Percentiles rank a stretch among this genome's conserved stretches.
phyloP scores from a whole-genome alignment of 2,888 invertebrate species.

The Trissolcus japonicus region DNA sequence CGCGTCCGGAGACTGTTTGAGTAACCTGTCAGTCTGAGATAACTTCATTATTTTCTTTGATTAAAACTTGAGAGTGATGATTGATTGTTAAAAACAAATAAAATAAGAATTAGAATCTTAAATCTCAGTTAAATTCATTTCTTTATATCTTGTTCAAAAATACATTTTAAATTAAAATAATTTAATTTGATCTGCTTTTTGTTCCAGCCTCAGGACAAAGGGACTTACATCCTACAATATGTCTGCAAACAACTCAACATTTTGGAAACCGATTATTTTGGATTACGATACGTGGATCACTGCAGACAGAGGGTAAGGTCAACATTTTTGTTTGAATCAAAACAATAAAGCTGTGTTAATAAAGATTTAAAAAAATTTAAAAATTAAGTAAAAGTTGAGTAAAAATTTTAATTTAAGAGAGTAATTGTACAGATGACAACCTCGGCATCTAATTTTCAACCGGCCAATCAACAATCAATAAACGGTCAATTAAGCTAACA shows the following conservation, averaged over 20 bases:
- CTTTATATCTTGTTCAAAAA: neutral
- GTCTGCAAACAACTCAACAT: slow-evolving; percentile 94
- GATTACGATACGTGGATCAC: slow-evolving; percentile 92
- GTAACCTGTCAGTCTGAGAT: slow-evolving; percentile 20
- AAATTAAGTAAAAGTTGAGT: too few species aligned
- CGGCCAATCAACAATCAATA: neutral
- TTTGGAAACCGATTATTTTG: slow-evolving; percentile 95
- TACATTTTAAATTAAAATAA: neutral
- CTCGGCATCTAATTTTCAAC: neutral
- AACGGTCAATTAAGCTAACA: neutral
- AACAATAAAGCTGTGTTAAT: too few species aligned
- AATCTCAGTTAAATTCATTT: neutral
- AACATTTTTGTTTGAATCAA: neutral
- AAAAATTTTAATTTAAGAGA: neutral
- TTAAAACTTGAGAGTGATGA: neutral
- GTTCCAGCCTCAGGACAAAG: slow-evolving; percentile 90
- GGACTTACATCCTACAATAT: slow-evolving; percentile 91
- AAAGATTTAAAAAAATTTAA: too few species aligned
- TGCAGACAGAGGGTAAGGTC: slow-evolving; percentile 88
- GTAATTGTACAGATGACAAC: neutral
- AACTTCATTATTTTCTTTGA: slow-evolving; percentile 16
- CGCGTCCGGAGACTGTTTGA: slow-evolving; percentile 16
- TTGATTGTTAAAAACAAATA: neutral
- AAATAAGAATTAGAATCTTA: neutral
- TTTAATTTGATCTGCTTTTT: too few species aligned